Evolutionary conservation across 2,797 vertebrate genomes (phyloP).

Genomic region (Tamandua tetradactyla): DNA sequence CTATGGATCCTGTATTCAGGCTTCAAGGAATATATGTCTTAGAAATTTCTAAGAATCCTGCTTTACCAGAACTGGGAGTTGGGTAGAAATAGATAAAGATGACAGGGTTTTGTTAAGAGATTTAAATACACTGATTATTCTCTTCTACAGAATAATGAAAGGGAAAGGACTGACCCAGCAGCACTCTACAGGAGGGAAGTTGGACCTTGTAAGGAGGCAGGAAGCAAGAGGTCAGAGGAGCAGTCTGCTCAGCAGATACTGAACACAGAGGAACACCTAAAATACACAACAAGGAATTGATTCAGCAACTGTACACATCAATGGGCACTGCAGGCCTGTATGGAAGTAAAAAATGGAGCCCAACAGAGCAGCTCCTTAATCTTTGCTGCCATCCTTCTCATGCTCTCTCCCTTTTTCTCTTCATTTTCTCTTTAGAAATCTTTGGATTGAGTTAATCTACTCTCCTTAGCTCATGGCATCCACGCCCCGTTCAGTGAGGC

Average conservation of each 20-base stretch:
- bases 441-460: too few species aligned
- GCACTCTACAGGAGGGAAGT: neutral
- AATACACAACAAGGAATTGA: neutral
- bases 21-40: neutral
- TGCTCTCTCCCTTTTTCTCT: neutral
- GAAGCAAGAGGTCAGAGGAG: neutral
- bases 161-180: neutral
- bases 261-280: neutral
- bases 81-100: neutral
- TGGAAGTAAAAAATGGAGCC: neutral
- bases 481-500: neutral
- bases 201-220: neutral
- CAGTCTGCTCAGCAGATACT: neutral
- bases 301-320: neutral
- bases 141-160: neutral
- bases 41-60: conserved; percentile 16
- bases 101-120: neutral
- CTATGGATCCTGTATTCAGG: neutral
- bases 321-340: too few species aligned
- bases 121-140: neutral
- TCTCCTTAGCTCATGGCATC: too few species aligned
- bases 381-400: neutral
- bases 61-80: neutral
- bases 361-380: neutral
- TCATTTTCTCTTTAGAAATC: neutral